Evolutionary conservation across 1,140 invertebrate genomes (phyloP).

Genomic region (Macrobrachium nipponense): DNA sequence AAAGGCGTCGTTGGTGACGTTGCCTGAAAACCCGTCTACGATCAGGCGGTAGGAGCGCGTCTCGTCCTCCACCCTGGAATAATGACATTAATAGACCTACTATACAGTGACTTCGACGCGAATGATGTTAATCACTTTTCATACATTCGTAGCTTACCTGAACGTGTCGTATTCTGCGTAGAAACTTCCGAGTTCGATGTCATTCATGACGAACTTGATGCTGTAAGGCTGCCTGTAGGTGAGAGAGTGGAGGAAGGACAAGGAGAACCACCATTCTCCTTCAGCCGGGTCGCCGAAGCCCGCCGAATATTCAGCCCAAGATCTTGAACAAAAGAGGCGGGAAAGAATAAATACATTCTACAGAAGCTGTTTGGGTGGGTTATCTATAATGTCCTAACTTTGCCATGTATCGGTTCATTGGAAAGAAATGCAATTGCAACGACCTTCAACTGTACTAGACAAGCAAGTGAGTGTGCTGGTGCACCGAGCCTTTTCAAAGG

Average conservation of each 20-base stretch:
- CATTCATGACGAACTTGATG: slow-evolving; percentile 3
- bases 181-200: neutral
- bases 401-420: too few species aligned
- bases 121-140: neutral
- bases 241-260: slow-evolving; percentile 26
- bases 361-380: neutral
- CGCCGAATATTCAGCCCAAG: slow-evolving; percentile 16
- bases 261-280: slow-evolving; percentile 39
- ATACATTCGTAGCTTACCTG: neutral
- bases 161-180: neutral
- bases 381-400: too few species aligned
- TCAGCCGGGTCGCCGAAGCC: slow-evolving; percentile 27
- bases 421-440: too few species aligned
- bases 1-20: slow-evolving; percentile 34
- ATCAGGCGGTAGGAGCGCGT: neutral
- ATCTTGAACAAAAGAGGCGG: neutral
- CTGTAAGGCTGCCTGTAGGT: slow-evolving; percentile 27
- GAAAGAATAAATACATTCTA: neutral
- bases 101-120: neutral
- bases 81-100: neutral
- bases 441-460: neutral
- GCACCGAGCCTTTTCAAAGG: neutral
- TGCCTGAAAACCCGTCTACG: slow-evolving; percentile 38
- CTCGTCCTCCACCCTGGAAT: slow-evolving; percentile 39
- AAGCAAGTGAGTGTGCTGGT: neutral